These are phyloP conservation scores for Dascillus cervinus DNA, from an alignment of 2,888 invertebrate species.

Conservation along the genomic window DNA sequence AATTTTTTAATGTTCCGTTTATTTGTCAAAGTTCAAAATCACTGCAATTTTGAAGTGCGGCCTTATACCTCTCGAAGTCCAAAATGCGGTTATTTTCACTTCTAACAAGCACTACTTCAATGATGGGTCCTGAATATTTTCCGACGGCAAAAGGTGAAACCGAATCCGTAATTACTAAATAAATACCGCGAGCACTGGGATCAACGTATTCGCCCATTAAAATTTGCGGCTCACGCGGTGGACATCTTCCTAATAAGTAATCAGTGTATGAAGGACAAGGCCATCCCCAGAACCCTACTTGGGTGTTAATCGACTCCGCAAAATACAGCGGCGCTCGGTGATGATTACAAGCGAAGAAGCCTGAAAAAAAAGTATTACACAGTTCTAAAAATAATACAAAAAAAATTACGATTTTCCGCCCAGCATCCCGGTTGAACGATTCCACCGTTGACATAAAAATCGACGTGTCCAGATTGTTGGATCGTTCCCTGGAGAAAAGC, in stretches of 20 bases:
- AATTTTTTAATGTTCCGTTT: no score
- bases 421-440: slow-evolving; percentile 60
- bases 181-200: slow-evolving; percentile 43
- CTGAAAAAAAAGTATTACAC: slow-evolving; percentile 34
- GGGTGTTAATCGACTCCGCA: slow-evolving; percentile 55
- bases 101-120: no score
- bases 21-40: no score
- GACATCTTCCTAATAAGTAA: slow-evolving; percentile 52
- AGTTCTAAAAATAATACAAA: not conserved
- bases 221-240: slow-evolving; percentile 43
- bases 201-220: slow-evolving; percentile 47
- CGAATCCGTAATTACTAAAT: slow-evolving; percentile 49
- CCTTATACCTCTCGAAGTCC: no score
- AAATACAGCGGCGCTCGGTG: slow-evolving; percentile 57
- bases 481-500: slow-evolving; percentile 60
- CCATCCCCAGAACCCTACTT: slow-evolving; percentile 61
- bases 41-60: no score
- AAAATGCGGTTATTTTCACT: no score
- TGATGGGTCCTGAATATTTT: slow-evolving; percentile 43
- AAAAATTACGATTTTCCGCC: slow-evolving; percentile 38
- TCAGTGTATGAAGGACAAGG: slow-evolving; percentile 50
- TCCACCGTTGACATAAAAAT: slow-evolving; percentile 68
- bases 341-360: slow-evolving; percentile 57
- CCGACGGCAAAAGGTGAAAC: slow-evolving; percentile 53
- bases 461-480: slow-evolving; percentile 58